Percentiles rank a stretch among this genome's conserved stretches.
These are phyloP conservation scores for Drosophila erecta DNA, from an alignment of 1,140 invertebrate genomes.

Conservation along the genomic window DNA sequence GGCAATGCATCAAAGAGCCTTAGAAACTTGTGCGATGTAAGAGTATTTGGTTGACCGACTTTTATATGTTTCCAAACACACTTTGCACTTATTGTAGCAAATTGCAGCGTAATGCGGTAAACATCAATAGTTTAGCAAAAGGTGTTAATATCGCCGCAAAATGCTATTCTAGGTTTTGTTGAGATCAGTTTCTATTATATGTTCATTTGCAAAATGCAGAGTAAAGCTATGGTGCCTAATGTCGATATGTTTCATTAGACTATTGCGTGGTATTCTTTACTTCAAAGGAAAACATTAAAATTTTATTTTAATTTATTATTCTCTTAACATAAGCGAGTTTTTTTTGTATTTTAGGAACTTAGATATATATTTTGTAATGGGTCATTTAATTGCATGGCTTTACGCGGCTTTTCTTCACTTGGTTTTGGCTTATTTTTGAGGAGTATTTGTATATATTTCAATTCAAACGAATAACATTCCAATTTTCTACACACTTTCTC, in stretches of 20 bases:
- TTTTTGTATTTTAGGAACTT: background rate
- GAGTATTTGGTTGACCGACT: slow-evolving; percentile 16
- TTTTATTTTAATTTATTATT: too few relatives aligned
- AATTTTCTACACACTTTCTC: background rate
- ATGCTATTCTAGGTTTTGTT: background rate
- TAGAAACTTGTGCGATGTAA: slow-evolving; percentile 18
- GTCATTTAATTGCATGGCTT: background rate
- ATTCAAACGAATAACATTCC: background rate
- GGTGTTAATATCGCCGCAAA: background rate
- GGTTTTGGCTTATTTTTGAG: background rate
- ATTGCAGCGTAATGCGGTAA: background rate
- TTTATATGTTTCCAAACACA: slow-evolving; percentile 28
- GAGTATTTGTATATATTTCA: background rate
- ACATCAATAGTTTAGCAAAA: background rate
- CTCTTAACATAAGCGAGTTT: too few relatives aligned
- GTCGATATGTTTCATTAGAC: too few relatives aligned
- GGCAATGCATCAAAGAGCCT: slow-evolving; percentile 35
- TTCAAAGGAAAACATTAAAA: too few relatives aligned
- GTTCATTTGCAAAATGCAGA: too few relatives aligned
- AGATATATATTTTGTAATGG: background rate
- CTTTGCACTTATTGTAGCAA: background rate
- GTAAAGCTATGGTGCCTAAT: too few relatives aligned
- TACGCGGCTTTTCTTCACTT: background rate
- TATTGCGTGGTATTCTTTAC: too few relatives aligned
- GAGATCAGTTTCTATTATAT: too few relatives aligned